Percentiles rank a stretch among this genome's conserved stretches.
phyloP scores from a whole-genome alignment of 2,113 vertebrate species.

The Pardalotus punctatus region DNA sequence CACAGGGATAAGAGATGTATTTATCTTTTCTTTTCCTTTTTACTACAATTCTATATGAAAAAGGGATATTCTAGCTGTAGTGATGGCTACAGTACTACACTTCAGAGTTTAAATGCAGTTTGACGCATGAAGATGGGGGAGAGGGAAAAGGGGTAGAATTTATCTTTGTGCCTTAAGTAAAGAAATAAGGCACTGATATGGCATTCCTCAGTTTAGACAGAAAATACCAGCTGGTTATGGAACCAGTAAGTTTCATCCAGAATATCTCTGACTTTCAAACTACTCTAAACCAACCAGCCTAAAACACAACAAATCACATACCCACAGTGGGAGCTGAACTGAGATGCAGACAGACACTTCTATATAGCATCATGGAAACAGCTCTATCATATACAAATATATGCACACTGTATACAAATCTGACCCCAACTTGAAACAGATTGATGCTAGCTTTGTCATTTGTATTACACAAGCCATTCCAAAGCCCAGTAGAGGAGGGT shows the following conservation, averaged over 20 bases:
- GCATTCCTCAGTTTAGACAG: background rate
- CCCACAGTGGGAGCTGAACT: background rate
- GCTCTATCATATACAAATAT: constrained; percentile 37
- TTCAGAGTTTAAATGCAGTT: background rate
- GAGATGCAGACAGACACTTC: background rate
- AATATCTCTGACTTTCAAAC: constrained; percentile 5
- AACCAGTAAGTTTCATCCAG: background rate
- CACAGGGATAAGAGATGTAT: background rate
- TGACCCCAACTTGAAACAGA: constrained; percentile 46
- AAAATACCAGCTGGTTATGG: background rate
- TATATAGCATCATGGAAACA: constrained; percentile 46
- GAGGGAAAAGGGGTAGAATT: background rate
- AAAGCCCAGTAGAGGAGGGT: background rate
- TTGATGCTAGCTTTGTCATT: constrained; percentile 54
- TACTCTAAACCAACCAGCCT: background rate
- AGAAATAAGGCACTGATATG: background rate
- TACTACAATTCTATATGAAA: background rate
- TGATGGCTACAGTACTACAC: background rate
- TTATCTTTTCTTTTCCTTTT: background rate
- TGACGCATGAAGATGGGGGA: background rate
- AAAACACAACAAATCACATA: constrained; percentile 2
- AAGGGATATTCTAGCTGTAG: background rate
- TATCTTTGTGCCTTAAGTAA: background rate
- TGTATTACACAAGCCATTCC: constrained; percentile 46
- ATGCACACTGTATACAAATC: constrained; percentile 48